Evolutionary conservation across 2,888 invertebrate genomes (phyloP), one percentile per base, ranked within the genome.

Genomic region (Caenorhabditis afra): DNA sequence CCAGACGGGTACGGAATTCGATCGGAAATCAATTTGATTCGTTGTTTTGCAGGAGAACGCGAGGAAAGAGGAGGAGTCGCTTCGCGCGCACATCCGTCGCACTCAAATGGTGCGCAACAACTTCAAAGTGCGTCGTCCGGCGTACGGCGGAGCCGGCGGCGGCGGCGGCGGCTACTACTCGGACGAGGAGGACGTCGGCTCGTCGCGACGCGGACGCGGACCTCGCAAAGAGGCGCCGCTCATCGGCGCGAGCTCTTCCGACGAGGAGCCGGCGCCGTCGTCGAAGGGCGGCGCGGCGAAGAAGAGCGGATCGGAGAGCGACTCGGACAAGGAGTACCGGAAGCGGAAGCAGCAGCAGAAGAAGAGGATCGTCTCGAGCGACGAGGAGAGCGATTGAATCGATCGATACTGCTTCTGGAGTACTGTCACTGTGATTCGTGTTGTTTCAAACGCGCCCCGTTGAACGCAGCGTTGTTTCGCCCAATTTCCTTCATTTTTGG

Each of bases 21-120:
- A n/a, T n/a, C n/a, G n/a, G n/a, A n/a, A n/a, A n/a, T n/a, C n/a
- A n/a, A n/a, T n/a, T n/a, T n/a, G 10, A 58, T 29, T 3, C 4
- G 7, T 29, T 29, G 29, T 16, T 35, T 52, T 79, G 18, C 49
- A 86, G 87, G 86, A 85, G 23, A 53, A 81, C 39, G 83, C 89
- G 35, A 79, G 95, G 94, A 96, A 96, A 94, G 99, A 98, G 90
- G 98, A 99, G 91, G 97, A 98, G 91, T 94, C 95, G 90, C 91
- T 99, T 11, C 93, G 95, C 49, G 96, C 97, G 64, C 94, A 96
- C 0, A 94, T 95, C 92, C 93, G 95, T 12, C 68, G 82, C 22
- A 81, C 84, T 16, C 67, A 62, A 23, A 71, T 61, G 47, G 52
- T 58, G 8, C 62, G 79, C 18, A 74, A 74, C 22, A 64, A 65